Evolutionary conservation across 2,888 invertebrate genomes (phyloP).

Genomic region (Acanthacorydalis orientalis): DNA sequence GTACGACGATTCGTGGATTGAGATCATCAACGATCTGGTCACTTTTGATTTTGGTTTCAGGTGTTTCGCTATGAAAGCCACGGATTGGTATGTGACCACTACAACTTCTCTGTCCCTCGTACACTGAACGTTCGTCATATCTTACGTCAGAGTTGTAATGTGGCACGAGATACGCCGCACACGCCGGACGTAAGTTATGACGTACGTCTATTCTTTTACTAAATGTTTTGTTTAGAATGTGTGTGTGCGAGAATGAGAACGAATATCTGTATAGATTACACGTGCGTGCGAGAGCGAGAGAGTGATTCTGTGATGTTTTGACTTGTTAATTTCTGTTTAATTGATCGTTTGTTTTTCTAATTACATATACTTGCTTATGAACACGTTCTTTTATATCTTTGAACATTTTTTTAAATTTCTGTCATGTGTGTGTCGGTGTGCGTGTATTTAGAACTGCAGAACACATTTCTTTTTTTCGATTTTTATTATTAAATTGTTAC

Average conservation of each 20-base stretch:
- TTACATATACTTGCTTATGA: too few relatives aligned
- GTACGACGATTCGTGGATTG: background rate
- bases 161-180: conserved; percentile 2
- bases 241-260: background rate
- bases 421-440: too few relatives aligned
- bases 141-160: conserved; percentile 6
- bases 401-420: too few relatives aligned
- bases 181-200: conserved; percentile 7
- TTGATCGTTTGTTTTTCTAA: too few relatives aligned
- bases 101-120: background rate
- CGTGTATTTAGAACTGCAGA: too few relatives aligned
- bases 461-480: too few relatives aligned
- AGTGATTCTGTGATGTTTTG: too few relatives aligned
- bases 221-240: conserved; percentile 1
- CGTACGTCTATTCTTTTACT: conserved; percentile 5
- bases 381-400: too few relatives aligned
- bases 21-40: conserved; percentile 6
- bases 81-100: conserved; percentile 5
- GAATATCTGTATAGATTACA: too few relatives aligned
- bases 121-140: conserved; percentile 6
- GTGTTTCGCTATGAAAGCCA: conserved; percentile 7
- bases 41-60: conserved; percentile 7
- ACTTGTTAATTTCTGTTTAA: too few relatives aligned
- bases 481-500: too few relatives aligned
- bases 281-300: too few relatives aligned